Evolutionary conservation across 2,888 invertebrate genomes (phyloP), one percentile per base, ranked within the genome.

Genomic region (Caenorhabditis sulstoni): DNA sequence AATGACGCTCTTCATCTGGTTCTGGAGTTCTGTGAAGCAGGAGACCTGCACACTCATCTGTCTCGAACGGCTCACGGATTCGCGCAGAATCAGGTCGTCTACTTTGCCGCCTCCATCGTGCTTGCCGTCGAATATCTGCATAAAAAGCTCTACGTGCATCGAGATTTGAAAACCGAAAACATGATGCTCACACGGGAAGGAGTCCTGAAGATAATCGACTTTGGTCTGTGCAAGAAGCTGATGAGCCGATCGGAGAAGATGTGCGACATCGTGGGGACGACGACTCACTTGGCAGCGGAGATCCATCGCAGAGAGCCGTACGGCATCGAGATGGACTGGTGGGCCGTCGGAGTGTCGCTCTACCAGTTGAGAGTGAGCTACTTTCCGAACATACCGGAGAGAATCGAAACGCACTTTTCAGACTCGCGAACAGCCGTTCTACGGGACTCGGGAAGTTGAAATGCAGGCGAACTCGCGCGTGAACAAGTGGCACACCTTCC

Each of bases 311-410:
- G 68, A 58, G 74, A 79, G 47, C 68, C 58, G 16, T 79, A 79
- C 58, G 79, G 79, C 23, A 79, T 79, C 12, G 73, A 67, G 37
- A 59, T 59, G 52, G 79, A 79, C 41, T 79, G 79, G 79, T 79
- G 79, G 79, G 67, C 79, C 5, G 59, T 79, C 41, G 79, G 79
- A 22, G 79, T 79, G 45, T 68, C 79, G 23, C 45, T 79, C 39
- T 79, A 59, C 37, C 79, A 79, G 49, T 44, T 79, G 58, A 64
- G 68, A 22, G 79, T 67, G 22, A 53, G 73, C 57, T 53, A 8
- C 35, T 8, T 23, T n/a, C 14, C 8, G n/a, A 12, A 20, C n/a
- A n/a, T n/a, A n/a, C n/a, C n/a, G n/a, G 23, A 16, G 41, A 20
- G n/a, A 47, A 37, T 4, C 5, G 3, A 20, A n/a, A 20, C 18